A percentile compares a stretch with the other conserved stretches of the same genome.
These are phyloP conservation scores for Athene noctua DNA, from an alignment of 2,113 vertebrate genomes.

Conservation along the genomic window DNA sequence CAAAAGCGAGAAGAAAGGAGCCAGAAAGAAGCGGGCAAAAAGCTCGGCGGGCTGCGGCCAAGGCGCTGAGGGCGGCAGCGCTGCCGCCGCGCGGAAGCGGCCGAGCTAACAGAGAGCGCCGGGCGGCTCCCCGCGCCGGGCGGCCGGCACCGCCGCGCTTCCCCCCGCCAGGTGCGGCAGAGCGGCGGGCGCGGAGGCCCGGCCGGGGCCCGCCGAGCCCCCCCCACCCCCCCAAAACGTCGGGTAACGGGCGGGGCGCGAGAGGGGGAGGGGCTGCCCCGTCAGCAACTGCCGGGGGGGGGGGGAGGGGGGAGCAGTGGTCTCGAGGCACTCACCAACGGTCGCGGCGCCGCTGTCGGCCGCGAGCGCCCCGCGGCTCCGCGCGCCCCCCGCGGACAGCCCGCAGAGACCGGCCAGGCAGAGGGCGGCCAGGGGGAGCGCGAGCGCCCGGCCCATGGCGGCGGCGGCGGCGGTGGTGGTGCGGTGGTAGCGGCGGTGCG, in stretches of 20 bases:
- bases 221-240: too few relatives aligned
- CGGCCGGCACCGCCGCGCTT: too few relatives aligned
- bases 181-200: too few relatives aligned
- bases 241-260: neutral
- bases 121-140: neutral
- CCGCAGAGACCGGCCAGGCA: neutral
- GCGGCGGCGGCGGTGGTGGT: too few relatives aligned
- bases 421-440: neutral
- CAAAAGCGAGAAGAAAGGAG: neutral
- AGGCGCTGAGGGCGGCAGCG: neutral
- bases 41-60: neutral
- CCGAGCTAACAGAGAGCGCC: neutral
- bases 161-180: neutral
- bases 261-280: neutral
- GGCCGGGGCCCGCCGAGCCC: neutral
- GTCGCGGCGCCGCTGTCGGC: rapidly evolving
- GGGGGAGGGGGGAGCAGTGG: too few relatives aligned
- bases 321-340: neutral
- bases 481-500: neutral
- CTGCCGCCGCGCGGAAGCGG: too few relatives aligned
- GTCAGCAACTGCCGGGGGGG: neutral
- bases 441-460: neutral
- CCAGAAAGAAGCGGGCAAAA: neutral
- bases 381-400: neutral
- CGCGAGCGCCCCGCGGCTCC: too few relatives aligned